Evolutionary conservation across 2,888 invertebrate genomes (phyloP).

Genomic region (Schizaphis graminum): DNA sequence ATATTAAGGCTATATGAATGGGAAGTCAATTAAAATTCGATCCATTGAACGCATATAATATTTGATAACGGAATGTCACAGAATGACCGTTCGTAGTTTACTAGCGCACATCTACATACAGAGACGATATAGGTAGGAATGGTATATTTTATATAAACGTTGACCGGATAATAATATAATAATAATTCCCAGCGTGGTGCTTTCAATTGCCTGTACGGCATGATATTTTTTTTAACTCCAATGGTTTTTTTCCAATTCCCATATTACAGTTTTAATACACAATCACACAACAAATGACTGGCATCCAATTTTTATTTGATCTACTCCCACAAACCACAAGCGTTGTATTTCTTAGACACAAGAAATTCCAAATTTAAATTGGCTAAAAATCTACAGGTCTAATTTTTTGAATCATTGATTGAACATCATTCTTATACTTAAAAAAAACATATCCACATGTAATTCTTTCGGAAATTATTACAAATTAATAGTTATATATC

Average conservation of each 20-base stretch:
- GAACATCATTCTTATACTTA: background rate
- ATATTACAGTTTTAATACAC: background rate
- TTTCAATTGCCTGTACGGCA: background rate
- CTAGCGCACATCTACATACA: background rate
- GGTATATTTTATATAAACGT: background rate
- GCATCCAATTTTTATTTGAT: background rate
- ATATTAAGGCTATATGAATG: constrained; percentile 25
- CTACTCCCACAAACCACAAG: background rate
- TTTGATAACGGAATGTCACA: constrained; percentile 12
- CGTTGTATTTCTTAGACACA: background rate
- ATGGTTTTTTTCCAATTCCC: background rate
- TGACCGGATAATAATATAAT: constrained; percentile 1
- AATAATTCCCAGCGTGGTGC: background rate
- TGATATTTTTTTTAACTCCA: background rate
- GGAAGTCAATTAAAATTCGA: constrained; percentile 48
- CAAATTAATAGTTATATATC: background rate
- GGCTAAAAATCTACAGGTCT: background rate
- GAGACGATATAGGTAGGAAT: background rate
- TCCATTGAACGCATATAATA: constrained; percentile 5
- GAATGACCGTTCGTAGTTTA: background rate
- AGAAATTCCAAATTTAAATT: background rate
- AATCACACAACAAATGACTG: background rate
- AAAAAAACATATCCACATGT: background rate
- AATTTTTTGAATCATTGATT: background rate
- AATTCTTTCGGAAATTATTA: background rate